Evolutionary conservation across 2,113 vertebrate species (phyloP).

Genomic region (Uropsilus gracilis): DNA sequence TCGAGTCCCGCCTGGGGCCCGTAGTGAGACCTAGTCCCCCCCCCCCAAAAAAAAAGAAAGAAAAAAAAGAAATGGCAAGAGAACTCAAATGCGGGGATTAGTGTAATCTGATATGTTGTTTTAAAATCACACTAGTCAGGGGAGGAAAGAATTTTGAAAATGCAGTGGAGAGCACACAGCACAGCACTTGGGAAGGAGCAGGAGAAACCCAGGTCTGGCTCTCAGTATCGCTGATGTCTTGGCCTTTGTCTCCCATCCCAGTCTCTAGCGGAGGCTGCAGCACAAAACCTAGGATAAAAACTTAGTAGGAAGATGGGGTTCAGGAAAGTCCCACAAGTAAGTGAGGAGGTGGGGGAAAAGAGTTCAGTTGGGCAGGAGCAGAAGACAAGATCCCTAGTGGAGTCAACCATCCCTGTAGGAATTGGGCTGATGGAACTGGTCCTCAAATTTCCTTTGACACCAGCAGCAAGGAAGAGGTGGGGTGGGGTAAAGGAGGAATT

Average conservation of each 20-base stretch:
- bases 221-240: not conserved
- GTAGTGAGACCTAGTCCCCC: no score
- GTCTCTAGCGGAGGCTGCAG: not conserved
- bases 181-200: no score
- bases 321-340: not conserved
- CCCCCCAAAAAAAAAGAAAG: no score
- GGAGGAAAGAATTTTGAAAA: not conserved
- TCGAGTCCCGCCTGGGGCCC: no score
- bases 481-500: not conserved
- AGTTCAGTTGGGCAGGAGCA: not conserved
- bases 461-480: not conserved
- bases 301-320: not conserved
- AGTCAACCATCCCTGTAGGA: not conserved
- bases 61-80: no score
- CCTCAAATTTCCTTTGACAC: not conserved
- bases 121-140: not conserved
- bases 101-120: not conserved
- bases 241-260: not conserved
- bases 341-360: not conserved
- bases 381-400: not conserved
- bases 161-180: not conserved
- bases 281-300: not conserved
- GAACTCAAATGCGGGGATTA: not conserved
- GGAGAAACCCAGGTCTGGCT: not conserved
- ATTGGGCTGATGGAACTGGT: not conserved